Evolutionary conservation across 2,888 invertebrate genomes (phyloP), one percentile per base, ranked within the genome.

Genomic region (Agrochola macilenta): DNA sequence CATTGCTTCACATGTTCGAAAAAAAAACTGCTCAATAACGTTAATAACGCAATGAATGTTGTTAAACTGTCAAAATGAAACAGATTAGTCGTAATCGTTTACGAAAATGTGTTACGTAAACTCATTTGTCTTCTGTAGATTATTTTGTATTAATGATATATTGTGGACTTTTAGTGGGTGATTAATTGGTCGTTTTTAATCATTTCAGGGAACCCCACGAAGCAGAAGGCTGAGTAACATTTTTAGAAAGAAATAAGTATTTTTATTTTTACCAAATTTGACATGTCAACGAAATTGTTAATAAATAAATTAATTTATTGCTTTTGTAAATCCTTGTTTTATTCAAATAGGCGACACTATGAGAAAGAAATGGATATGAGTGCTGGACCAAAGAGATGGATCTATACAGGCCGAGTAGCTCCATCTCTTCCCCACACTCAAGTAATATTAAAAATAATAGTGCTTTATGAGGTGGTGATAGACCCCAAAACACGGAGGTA

Each of bases 131-230:
- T 1, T 43, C 30, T 49, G 12, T 23, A 20, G 20, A 23, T 52
- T 23, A 23, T n/a, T 68, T 68, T 52, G 5, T 66, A 46, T 49
- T 30, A 12, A 68, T n/a, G 12, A n/a, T 35, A 43, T 43, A 26
- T 43, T 71, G 14, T 30, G 8, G n/a, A 61, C 20, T 39, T 30
- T 23, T 11, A 11, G 35, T 46, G 5, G 30, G 49, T 54, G 2
- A 58, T n/a, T 20, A 61, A 57, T 52, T 20, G 9, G 4, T 52
- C 0, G 17, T 58, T 52, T 75, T 23, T 64, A 57, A 74, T 79
- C 73, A 83, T 95, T 95, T 8, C 95, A 97, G 97, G 95, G 95
- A 43, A 97, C 97, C 2, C 97, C 97, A 23, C 95, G 97, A 79
- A 93, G 94, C 84, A 93, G 95, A 90, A 90, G 97, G 87, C 88